A percentile compares a stretch with the other conserved stretches of the same genome.
These are phyloP conservation scores for Tapirus indicus DNA, from an alignment of 2,797 vertebrate species.

Conservation along the genomic window DNA sequence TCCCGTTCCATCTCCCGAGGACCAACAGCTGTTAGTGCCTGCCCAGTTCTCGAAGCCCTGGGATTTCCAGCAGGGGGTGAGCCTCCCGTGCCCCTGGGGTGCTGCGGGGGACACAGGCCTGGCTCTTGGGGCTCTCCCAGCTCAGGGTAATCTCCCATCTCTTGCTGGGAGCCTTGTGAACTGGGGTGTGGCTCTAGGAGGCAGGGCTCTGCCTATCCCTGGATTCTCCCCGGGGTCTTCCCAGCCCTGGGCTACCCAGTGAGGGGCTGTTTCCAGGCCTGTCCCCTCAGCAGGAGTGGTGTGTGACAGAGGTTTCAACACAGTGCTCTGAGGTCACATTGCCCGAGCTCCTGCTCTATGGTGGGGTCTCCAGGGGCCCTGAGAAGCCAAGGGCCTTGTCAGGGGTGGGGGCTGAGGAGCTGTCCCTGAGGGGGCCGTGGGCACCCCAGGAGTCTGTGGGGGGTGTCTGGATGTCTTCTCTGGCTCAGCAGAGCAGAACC, in stretches of 20 bases:
- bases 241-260: neutral
- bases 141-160: neutral
- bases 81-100: neutral
- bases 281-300: rapidly evolving
- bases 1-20: neutral
- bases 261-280: neutral
- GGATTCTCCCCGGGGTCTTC: neutral
- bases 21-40: rapidly evolving
- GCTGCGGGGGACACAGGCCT: neutral
- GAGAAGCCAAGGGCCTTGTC: neutral
- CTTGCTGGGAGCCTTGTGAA: too few relatives aligned
- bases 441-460: neutral
- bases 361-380: neutral
- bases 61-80: neutral
- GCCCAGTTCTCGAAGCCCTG: neutral
- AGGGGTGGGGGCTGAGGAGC: neutral
- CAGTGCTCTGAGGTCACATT: rapidly evolving
- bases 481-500: neutral
- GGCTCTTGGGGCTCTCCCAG: neutral
- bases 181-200: rapidly evolving
- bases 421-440: neutral
- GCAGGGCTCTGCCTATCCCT: neutral
- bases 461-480: rapidly evolving
- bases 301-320: neutral
- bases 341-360: neutral